Conservation (phyloP, 2,888 invertebrate genomes). For the Drosophila anomelani region DNA sequence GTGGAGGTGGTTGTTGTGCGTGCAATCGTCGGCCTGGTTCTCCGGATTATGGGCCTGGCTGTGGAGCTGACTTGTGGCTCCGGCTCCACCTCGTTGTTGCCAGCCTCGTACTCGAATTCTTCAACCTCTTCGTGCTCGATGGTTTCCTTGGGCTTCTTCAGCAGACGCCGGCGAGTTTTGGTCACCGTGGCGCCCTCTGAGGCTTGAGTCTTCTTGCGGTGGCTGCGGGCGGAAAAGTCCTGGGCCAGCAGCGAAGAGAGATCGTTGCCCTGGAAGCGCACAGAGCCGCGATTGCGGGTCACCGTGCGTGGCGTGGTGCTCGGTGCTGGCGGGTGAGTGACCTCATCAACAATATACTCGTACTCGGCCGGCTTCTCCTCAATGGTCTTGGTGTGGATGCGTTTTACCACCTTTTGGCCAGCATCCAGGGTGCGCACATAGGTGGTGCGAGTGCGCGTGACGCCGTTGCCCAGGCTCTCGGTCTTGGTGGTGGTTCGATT, state of each 20-base stretch:
- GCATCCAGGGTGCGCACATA: slow-evolving; percentile 61
- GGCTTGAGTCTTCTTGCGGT: slow-evolving; percentile 42
- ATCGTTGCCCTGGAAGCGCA: slow-evolving; percentile 75
- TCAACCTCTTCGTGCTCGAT: slow-evolving; percentile 67
- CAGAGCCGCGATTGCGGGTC: slow-evolving; percentile 73
- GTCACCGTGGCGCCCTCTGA: slow-evolving; percentile 48
- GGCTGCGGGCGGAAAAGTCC: slow-evolving; percentile 69
- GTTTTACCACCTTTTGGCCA: slow-evolving; percentile 67
- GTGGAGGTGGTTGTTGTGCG: slow-evolving; percentile 21
- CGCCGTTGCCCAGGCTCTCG: slow-evolving; percentile 53
- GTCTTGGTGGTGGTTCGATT: slow-evolving; percentile 61
- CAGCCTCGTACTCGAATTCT: slow-evolving; percentile 59
- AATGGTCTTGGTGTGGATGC: slow-evolving; percentile 66
- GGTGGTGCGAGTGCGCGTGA: slow-evolving; percentile 65
- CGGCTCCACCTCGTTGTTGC: slow-evolving; percentile 45
- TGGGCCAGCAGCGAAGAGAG: slow-evolving; percentile 81
- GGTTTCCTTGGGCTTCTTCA: slow-evolving; percentile 68
- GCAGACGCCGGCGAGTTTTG: slow-evolving; percentile 63
- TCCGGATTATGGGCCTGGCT: slow-evolving; percentile 25
- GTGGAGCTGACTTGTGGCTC: slow-evolving; percentile 31
- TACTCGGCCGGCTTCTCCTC: slow-evolving; percentile 69
- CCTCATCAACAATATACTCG: slow-evolving; percentile 67
- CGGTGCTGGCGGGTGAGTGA: slow-evolving; percentile 42
- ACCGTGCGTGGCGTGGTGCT: slow-evolving; percentile 68
- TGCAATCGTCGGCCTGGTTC: slow-evolving; percentile 59